Evolutionary conservation across 2,113 vertebrate genomes (phyloP).

Genomic region (Oreocharis arfaki): DNA sequence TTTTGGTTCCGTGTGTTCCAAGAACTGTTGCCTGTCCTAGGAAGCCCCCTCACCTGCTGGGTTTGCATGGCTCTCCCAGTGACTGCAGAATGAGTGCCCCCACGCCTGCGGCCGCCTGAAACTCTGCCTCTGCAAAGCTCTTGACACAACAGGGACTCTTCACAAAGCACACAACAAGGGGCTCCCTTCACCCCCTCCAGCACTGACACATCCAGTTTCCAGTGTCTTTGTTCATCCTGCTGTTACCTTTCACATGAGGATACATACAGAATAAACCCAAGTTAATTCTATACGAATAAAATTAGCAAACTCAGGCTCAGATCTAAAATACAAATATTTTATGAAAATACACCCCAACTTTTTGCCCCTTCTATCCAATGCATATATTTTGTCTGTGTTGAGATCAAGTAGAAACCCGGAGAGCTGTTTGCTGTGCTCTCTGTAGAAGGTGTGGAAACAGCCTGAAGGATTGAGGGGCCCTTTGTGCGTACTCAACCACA

Average conservation of each 20-base stretch:
- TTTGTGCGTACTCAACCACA: neutral
- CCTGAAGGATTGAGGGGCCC: neutral
- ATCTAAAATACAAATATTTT: neutral
- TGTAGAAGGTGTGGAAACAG: neutral
- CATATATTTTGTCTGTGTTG: neutral
- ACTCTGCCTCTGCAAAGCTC: neutral
- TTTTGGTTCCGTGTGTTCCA: neutral
- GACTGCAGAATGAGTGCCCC: neutral
- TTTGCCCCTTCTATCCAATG: neutral
- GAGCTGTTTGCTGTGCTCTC: neutral
- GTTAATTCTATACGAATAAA: neutral
- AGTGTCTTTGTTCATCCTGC: neutral
- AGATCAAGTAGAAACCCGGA: neutral
- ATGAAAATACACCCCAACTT: neutral
- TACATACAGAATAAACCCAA: neutral
- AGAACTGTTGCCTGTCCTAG: slow-evolving; percentile 37
- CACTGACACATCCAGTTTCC: neutral
- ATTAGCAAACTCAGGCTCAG: neutral
- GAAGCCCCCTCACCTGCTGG: neutral
- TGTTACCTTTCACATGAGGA: neutral
- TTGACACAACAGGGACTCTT: neutral
- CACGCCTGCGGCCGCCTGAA: neutral
- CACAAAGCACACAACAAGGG: neutral
- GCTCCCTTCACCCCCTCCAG: neutral
- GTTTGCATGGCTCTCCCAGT: slow-evolving; percentile 52